Evolutionary conservation across 1,140 invertebrate species (phyloP).

Genomic region (Heliconius eleuchia): DNA sequence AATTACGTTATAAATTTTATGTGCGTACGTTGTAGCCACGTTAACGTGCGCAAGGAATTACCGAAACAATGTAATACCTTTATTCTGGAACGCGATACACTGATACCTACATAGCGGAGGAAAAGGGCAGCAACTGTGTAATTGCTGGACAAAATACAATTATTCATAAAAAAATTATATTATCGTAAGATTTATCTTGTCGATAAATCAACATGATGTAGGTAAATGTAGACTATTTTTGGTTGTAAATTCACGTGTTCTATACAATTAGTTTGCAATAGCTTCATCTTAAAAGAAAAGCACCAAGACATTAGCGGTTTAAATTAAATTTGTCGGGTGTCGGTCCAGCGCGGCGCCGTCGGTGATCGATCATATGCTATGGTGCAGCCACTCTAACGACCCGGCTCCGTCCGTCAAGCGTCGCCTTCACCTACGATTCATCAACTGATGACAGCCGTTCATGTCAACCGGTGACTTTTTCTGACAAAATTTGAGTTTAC

Average conservation of each 20-base stretch:
- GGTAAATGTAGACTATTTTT: background rate
- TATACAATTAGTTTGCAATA: slow-evolving; percentile 15
- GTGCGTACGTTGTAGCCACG: slow-evolving; percentile 60
- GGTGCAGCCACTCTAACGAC: slow-evolving; percentile 66
- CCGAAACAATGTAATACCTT: slow-evolving; percentile 59
- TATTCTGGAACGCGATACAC: slow-evolving; percentile 44
- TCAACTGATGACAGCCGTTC: slow-evolving; percentile 51
- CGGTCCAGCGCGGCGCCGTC: slow-evolving; percentile 62
- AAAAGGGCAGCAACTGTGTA: slow-evolving; percentile 16
- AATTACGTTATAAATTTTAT: slow-evolving; percentile 76
- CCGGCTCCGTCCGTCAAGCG: slow-evolving; percentile 52
- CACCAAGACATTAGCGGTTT: slow-evolving; percentile 58
- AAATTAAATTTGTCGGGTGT: slow-evolving; percentile 78
- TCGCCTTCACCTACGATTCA: slow-evolving; percentile 48
- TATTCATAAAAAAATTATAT: background rate
- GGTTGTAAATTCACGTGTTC: too few relatives aligned
- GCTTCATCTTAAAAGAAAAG: slow-evolving; percentile 37
- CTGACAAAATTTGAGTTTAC: slow-evolving; percentile 42
- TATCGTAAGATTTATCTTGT: background rate
- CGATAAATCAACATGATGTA: background rate
- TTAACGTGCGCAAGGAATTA: slow-evolving; percentile 61
- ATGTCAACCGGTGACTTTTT: slow-evolving; percentile 45
- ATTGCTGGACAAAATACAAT: slow-evolving; percentile 6
- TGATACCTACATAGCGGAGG: slow-evolving; percentile 34
- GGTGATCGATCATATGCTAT: slow-evolving; percentile 74